Evolutionary conservation across 2,113 vertebrate genomes (phyloP).

Genomic region (Steatornis caripensis): DNA sequence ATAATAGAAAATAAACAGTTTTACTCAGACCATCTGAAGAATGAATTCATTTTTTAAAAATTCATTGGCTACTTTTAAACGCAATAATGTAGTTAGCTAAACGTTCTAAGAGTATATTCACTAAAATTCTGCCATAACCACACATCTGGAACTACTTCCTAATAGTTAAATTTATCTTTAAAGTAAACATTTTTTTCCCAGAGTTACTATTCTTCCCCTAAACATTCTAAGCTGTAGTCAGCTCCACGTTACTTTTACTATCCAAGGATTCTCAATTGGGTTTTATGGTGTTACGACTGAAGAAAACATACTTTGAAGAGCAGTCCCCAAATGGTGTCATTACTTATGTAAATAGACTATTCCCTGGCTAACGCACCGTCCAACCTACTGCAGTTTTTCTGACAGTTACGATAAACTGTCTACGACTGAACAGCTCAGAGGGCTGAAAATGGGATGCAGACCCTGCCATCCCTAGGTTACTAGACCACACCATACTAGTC

Average conservation of each 20-base stretch:
- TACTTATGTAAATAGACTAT: neutral
- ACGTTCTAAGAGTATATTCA: neutral
- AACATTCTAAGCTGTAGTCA: neutral
- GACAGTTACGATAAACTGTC: neutral
- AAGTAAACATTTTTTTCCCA: conserved; percentile 40
- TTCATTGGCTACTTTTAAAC: conserved; percentile 27
- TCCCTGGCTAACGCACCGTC: neutral
- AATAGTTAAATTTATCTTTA: conserved; percentile 44
- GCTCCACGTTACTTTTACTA: neutral
- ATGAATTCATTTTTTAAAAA: conserved; percentile 2
- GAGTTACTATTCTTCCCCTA: conserved; percentile 27
- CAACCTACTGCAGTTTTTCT: neutral
- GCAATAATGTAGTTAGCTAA: neutral
- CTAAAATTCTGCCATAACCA: conserved; percentile 42
- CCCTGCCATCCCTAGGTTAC: neutral
- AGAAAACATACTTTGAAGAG: neutral
- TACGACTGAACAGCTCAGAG: neutral
- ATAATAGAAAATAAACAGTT: conserved; percentile 36
- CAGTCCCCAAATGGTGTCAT: neutral
- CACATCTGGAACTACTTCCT: conserved; percentile 51
- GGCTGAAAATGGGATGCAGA: neutral
- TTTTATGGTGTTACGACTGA: neutral
- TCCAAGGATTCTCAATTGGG: neutral
- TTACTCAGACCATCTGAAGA: conserved; percentile 46
- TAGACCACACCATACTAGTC: neutral